Conservation (phyloP, 1,140 invertebrate genomes). For the Choristoneura fumiferana region DNA sequence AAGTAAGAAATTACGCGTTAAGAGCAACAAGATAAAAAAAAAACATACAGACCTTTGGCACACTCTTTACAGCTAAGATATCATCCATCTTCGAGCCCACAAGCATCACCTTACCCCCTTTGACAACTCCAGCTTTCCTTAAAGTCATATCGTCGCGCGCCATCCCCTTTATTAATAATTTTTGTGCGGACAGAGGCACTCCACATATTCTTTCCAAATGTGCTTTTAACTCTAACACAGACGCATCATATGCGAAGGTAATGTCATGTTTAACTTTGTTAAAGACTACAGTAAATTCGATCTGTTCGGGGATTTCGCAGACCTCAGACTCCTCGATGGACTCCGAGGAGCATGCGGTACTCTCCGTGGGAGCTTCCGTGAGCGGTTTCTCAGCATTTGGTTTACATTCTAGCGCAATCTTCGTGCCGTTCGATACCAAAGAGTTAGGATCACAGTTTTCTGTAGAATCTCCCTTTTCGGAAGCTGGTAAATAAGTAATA, state of each 20-base stretch:
- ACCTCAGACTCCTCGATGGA: slow-evolving; percentile 51
- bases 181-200: slow-evolving; percentile 92
- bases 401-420: slow-evolving; percentile 51
- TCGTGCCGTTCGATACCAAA: slow-evolving; percentile 58
- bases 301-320: slow-evolving; percentile 72
- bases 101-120: slow-evolving; percentile 94
- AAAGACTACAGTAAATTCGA: slow-evolving; percentile 91
- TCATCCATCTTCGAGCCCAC: slow-evolving; percentile 95
- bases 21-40: too few species aligned
- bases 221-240: slow-evolving; percentile 83
- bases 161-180: slow-evolving; percentile 95
- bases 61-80: slow-evolving; percentile 88
- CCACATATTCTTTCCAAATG: slow-evolving; percentile 87
- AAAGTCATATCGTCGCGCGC: slow-evolving; percentile 92
- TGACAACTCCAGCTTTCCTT: slow-evolving; percentile 87
- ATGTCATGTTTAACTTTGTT: slow-evolving; percentile 93
- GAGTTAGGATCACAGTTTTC: slow-evolving; percentile 74
- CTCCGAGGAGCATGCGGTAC: slow-evolving; percentile 55
- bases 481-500: slow-evolving; percentile 59
- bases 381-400: slow-evolving; percentile 48
- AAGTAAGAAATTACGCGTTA: too few species aligned
- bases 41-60: slow-evolving; percentile 56
- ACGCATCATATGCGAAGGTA: slow-evolving; percentile 86
- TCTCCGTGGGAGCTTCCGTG: slow-evolving; percentile 57
- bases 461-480: slow-evolving; percentile 71